Conservation (phyloP, 2,888 invertebrate genomes). For the Oscheius sp. region DNA sequence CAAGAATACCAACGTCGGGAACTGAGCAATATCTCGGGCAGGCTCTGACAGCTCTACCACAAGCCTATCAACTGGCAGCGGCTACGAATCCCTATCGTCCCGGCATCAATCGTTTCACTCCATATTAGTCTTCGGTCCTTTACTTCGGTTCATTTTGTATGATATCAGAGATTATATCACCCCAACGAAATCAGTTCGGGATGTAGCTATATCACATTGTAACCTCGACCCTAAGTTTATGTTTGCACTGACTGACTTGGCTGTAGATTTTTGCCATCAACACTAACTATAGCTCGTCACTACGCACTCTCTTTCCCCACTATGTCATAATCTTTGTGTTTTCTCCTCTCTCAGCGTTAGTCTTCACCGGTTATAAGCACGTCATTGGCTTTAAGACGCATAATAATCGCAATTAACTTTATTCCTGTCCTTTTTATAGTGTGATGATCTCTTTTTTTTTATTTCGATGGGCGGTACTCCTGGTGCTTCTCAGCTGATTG, state of each 20-base stretch:
- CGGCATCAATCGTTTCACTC: slow-evolving; percentile 56
- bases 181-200: slow-evolving; percentile 31
- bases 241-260: slow-evolving; percentile 13
- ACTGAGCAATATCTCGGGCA: slow-evolving; percentile 51
- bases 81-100: slow-evolving; percentile 42
- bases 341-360: slow-evolving; percentile 20
- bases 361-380: slow-evolving; percentile 21
- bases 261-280: slow-evolving; percentile 2
- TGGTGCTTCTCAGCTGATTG: slow-evolving; percentile 31
- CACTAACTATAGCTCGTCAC: slow-evolving; percentile 5
- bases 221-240: slow-evolving; percentile 17
- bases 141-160: slow-evolving; percentile 17
- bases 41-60: slow-evolving; percentile 43
- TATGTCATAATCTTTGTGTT: slow-evolving; percentile 20
- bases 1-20: slow-evolving; percentile 39
- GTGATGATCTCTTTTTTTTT: slow-evolving; percentile 25
- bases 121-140: slow-evolving; percentile 42
- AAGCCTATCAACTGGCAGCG: slow-evolving; percentile 37
- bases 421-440: slow-evolving; percentile 18
- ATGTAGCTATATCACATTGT: slow-evolving; percentile 26
- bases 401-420: slow-evolving; percentile 29
- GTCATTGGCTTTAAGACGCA: slow-evolving; percentile 31
- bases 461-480: slow-evolving; percentile 30
- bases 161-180: slow-evolving; percentile 32
- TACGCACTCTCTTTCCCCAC: slow-evolving; percentile 8